These are phyloP conservation scores for Panurus biarmicus DNA, from an alignment of 2,113 vertebrate species.

Conservation along the genomic window DNA sequence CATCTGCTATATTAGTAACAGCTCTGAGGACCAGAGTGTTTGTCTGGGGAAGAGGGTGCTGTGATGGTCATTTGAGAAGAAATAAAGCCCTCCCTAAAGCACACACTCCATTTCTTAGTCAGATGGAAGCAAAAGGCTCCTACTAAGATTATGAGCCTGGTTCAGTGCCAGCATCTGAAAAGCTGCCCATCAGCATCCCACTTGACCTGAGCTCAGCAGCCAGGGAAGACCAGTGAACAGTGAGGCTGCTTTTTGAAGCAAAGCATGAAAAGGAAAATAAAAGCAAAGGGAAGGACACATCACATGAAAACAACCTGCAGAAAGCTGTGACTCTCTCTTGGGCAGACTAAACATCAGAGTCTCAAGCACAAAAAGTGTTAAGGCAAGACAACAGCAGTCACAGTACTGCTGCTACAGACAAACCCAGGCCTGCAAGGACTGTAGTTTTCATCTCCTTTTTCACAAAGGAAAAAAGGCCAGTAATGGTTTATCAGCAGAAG, in stretches of 20 bases:
- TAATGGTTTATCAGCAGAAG: background rate
- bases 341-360: background rate
- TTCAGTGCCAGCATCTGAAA: background rate
- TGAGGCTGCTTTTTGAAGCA: background rate
- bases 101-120: background rate
- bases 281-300: background rate
- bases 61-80: background rate
- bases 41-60: background rate
- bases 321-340: background rate
- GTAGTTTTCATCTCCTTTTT: background rate
- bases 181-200: background rate
- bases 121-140: background rate
- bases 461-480: background rate
- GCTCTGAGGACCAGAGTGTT: background rate
- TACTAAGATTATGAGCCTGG: background rate
- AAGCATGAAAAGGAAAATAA: background rate
- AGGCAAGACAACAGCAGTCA: background rate
- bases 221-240: background rate
- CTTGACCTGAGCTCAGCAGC: background rate
- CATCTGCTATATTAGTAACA: background rate
- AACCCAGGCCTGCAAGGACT: background rate
- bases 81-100: background rate
- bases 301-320: background rate
- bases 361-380: background rate
- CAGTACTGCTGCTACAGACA: background rate